Evolutionary conservation across 2,113 vertebrate genomes (phyloP), one percentile per base, ranked within the genome.

Genomic region (Pontoporia blainvillei): DNA sequence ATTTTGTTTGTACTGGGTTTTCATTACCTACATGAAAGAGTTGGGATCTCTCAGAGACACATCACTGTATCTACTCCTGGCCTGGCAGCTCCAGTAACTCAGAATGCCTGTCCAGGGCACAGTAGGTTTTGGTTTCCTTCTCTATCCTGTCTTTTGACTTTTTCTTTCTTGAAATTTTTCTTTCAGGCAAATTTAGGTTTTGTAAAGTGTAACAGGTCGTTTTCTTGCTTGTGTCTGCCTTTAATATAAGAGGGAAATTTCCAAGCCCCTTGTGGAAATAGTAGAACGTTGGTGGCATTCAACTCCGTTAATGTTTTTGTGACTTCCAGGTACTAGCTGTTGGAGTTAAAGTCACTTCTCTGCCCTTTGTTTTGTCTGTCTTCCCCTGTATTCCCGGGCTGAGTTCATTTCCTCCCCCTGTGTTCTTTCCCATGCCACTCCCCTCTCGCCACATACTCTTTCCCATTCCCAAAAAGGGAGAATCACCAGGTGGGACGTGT

Each of bases 111-210:
- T 27, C 9, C 36, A 86, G 62, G n/a, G 57, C 14, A 20, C 34
- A n/a, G 34, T 44, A 66, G 9, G 6, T 34, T 86, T 87, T 52
- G 7, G 11, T 36, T 78, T 93, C 44, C 66, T 73, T 76, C 41
- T 85, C 6, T 78, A 59, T 46, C 7, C 1, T 52, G n/a, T 71
- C 62, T 85, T 89, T 93, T 91, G 49, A 39, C 27, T 72, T 71
- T 46, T 31, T 39, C 31, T 69, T 73, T 44, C n/a, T n/a, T n/a
- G n/a, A n/a, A n/a, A n/a, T 72, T 71, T 46, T 31, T 39, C 31
- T 69, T 73, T 44, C n/a, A 62, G 81, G 34, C 18, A 54, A 83
- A 66, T 52, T 87, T 76, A 86, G 69, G 52, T 90, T 89, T 94
- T 90, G 23, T 73, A 5, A 61, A 94, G 49, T 39, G 1, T 46